Evolutionary conservation across 2,888 invertebrate genomes (phyloP).

Genomic region (Caenorhabditis japonica): DNA sequence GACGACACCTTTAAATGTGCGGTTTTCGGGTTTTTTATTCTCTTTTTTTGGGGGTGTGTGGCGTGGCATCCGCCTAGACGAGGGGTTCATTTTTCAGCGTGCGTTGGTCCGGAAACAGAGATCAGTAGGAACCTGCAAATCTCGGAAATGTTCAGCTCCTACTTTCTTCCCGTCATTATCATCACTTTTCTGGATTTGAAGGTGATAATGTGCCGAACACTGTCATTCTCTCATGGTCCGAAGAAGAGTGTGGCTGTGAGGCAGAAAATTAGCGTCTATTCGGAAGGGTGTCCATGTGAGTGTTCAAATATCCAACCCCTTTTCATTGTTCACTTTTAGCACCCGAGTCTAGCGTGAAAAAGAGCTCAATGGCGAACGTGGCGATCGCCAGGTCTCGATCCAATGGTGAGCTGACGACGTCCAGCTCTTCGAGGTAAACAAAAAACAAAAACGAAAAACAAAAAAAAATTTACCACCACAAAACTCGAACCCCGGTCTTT

Average conservation of each 20-base stretch:
- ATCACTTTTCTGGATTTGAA: conserved; percentile 71
- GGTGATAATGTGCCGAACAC: conserved; percentile 53
- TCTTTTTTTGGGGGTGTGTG: too few relatives aligned
- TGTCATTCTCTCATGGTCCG: conserved; percentile 24
- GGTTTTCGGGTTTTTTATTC: too few relatives aligned
- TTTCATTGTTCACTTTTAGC: conserved; percentile 20
- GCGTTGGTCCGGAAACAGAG: conserved; percentile 44
- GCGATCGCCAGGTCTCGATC: conserved; percentile 36
- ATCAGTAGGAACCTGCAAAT: conserved; percentile 66
- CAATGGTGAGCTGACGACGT: conserved; percentile 37
- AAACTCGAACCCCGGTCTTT: too few relatives aligned
- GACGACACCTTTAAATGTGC: conserved; percentile 39
- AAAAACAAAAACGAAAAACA: too few relatives aligned
- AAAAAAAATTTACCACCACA: too few relatives aligned
- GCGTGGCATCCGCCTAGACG: conserved; percentile 20
- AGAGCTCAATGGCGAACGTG: conserved; percentile 36
- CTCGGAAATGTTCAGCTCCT: conserved; percentile 70
- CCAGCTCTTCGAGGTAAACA: conserved; percentile 40
- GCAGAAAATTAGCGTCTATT: conserved; percentile 38
- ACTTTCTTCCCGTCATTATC: conserved; percentile 71
- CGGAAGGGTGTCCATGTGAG: conserved; percentile 38
- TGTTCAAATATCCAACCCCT: too few relatives aligned
- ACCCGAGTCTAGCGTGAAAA: conserved; percentile 25
- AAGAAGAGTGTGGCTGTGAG: conserved; percentile 22
- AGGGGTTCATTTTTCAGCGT: conserved; percentile 48